Evolutionary conservation across 53 echinoderm and acorn worm genomes (phyloP).

Genomic region (Mesocentrotus franciscanus): DNA sequence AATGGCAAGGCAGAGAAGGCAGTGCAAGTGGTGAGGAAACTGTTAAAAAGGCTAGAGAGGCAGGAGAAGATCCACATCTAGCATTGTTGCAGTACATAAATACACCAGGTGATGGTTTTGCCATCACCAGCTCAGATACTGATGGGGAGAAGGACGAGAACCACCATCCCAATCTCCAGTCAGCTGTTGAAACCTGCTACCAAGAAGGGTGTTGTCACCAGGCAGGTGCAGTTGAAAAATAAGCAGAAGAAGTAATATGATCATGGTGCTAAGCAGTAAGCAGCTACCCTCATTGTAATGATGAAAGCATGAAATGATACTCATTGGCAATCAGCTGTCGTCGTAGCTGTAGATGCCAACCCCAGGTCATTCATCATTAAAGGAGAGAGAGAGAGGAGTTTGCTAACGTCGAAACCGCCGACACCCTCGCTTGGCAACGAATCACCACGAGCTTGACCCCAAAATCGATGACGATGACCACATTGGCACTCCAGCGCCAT

Average conservation of each 20-base stretch:
- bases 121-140: conserved; percentile 63
- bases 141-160: conserved; percentile 63
- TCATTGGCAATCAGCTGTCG: conserved; percentile 39
- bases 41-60: not conserved
- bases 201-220: not conserved
- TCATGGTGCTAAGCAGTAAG: conserved; percentile 35
- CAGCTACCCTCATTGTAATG: conserved; percentile 7
- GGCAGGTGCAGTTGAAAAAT: not conserved
- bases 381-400: not conserved
- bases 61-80: conserved; percentile 17
- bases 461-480: not conserved
- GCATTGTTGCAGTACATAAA: conserved; percentile 54
- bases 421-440: conserved; percentile 1
- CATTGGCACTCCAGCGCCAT: not conserved
- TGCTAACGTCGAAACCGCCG: conserved; percentile 10
- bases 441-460: not conserved
- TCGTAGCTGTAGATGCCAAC: not conserved
- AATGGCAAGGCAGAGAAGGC: not conserved
- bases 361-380: conserved; percentile 45
- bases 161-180: conserved; percentile 32
- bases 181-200: conserved; percentile 56
- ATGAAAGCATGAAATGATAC: not conserved
- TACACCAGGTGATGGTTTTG: conserved; percentile 41
- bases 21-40: not conserved
- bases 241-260: conserved; percentile 58